A percentile compares a stretch with the other conserved stretches of the same genome.
These are phyloP conservation scores for Elephas maximus DNA, from an alignment of 2,113 vertebrate genomes.

Conservation along the genomic window DNA sequence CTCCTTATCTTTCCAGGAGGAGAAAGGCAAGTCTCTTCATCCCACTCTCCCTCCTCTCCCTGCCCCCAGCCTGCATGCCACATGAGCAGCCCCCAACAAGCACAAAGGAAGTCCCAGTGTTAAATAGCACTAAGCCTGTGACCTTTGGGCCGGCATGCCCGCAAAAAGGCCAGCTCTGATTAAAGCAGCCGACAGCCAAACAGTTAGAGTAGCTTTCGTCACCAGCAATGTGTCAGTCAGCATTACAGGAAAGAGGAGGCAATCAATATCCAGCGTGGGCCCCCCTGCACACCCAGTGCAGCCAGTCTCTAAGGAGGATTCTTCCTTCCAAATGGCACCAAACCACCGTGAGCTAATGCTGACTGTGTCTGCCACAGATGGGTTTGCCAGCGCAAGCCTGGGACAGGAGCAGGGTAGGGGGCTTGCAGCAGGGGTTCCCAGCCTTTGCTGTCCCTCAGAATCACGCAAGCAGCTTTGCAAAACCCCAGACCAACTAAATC, in stretches of 20 bases:
- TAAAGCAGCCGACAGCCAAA: not conserved
- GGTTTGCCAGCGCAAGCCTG: fast-evolving
- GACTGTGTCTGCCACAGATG: not conserved
- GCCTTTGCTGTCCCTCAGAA: too few relatives aligned
- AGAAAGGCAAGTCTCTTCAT: not conserved
- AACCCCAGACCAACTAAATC: not conserved
- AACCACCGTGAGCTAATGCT: not conserved
- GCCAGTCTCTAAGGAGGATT: too few relatives aligned
- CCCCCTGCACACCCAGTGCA: too few relatives aligned
- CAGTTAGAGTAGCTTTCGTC: not conserved
- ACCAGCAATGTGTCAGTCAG: not conserved
- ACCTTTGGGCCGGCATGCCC: not conserved
- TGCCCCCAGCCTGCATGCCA: not conserved
- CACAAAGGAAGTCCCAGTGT: not conserved
- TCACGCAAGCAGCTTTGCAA: not conserved
- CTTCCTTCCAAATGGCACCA: not conserved
- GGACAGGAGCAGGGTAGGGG: fast-evolving
- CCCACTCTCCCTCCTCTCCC: not conserved
- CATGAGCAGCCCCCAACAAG: not conserved
- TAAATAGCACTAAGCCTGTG: not conserved
- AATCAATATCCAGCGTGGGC: not conserved
- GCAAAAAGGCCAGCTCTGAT: not conserved
- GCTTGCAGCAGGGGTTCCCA: too few relatives aligned
- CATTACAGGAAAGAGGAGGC: not conserved
- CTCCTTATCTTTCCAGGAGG: not conserved